Evolutionary conservation across 2,888 invertebrate genomes (phyloP).

Genomic region (Eupithecia inturbata): DNA sequence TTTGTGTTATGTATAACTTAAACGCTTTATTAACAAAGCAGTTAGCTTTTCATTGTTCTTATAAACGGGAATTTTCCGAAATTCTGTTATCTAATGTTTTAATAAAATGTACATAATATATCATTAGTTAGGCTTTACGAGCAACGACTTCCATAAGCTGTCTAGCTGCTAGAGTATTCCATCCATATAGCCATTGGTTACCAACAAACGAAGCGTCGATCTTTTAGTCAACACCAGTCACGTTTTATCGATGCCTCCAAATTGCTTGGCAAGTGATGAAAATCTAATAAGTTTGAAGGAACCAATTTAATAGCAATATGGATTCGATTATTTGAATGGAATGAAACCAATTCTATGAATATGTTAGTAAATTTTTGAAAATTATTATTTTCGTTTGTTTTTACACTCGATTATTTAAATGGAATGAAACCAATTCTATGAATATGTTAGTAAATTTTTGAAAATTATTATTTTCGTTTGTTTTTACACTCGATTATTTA

Average conservation of each 20-base stretch:
- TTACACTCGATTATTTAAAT: no score
- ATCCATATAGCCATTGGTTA: not conserved
- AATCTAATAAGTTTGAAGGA: slow-evolving; percentile 7
- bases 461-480: no score
- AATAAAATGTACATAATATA: not conserved
- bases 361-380: no score
- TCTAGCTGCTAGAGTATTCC: not conserved
- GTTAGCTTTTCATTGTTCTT: not conserved
- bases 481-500: slow-evolving; percentile 3
- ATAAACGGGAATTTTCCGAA: not conserved
- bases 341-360: not conserved
- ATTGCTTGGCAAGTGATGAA: slow-evolving; percentile 18
- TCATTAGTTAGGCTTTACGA: not conserved
- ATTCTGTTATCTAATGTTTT: not conserved
- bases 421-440: no score
- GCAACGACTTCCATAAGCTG: not conserved
- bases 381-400: no score
- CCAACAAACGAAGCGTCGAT: not conserved
- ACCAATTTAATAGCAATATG: slow-evolving; percentile 9
- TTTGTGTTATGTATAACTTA: not conserved
- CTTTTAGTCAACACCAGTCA: slow-evolving; percentile 7
- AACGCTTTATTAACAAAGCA: no score
- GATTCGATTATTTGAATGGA: not conserved
- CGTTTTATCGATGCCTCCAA: slow-evolving; percentile 10
- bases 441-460: no score